Percentiles rank a stretch among this genome's conserved stretches.
Evolutionary conservation across 2,888 invertebrate genomes (phyloP).

Genomic region (Apamea monoglypha): DNA sequence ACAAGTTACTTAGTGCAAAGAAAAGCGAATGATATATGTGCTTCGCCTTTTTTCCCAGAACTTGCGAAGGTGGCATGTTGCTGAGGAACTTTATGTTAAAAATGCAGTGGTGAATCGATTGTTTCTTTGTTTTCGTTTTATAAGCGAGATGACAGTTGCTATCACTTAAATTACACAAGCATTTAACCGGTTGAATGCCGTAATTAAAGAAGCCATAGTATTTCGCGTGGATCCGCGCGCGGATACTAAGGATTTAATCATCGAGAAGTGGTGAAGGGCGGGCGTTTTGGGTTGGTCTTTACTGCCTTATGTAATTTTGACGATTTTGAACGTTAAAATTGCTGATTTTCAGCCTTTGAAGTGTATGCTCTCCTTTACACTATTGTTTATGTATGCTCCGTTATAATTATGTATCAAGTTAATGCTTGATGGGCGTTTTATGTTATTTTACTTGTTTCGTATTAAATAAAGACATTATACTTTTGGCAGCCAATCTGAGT

Average conservation of each 20-base stretch:
- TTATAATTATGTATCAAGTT: too few species aligned
- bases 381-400: too few species aligned
- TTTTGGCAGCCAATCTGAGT: too few species aligned
- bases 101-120: not conserved
- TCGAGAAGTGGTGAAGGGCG: too few species aligned
- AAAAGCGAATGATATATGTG: slow-evolving; percentile 35
- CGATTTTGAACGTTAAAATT: not conserved
- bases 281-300: not conserved
- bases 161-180: not conserved
- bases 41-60: slow-evolving; percentile 16
- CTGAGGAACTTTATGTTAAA: not conserved
- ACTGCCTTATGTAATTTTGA: not conserved
- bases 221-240: too few species aligned
- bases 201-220: too few species aligned
- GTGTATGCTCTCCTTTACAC: too few species aligned
- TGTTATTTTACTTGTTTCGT: too few species aligned
- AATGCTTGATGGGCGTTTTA: too few species aligned
- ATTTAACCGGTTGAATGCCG: not conserved
- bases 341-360: not conserved
- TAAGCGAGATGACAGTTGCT: not conserved
- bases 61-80: slow-evolving; percentile 15
- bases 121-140: not conserved
- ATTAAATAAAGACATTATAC: too few species aligned
- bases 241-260: not conserved
- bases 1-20: slow-evolving; percentile 32